Evolutionary conservation across 2,888 invertebrate genomes (phyloP).

Genomic region (Patella depressa): DNA sequence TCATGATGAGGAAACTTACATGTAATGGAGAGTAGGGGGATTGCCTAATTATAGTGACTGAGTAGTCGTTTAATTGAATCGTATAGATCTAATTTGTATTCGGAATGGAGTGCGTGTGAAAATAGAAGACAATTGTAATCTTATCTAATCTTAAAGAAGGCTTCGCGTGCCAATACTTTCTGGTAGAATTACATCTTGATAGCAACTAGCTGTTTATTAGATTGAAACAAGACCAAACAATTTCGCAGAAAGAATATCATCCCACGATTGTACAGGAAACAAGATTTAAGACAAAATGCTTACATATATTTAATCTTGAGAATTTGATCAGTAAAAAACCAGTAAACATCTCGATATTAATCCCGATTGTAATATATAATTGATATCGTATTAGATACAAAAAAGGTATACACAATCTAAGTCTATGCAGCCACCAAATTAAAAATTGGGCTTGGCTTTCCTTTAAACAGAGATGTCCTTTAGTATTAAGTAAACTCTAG

Average conservation of each 20-base stretch:
- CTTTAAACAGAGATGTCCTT: too few species aligned
- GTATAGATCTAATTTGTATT: neutral
- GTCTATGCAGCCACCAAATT: too few species aligned
- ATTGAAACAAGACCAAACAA: neutral
- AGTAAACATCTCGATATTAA: too few species aligned
- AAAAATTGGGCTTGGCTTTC: too few species aligned
- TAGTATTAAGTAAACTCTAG: too few species aligned
- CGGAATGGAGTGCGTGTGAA: neutral
- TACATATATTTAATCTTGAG: too few species aligned
- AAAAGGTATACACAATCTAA: too few species aligned
- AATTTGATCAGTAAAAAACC: too few species aligned
- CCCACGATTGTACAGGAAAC: too few species aligned
- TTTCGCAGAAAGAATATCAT: neutral
- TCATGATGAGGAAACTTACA: neutral
- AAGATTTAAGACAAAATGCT: too few species aligned
- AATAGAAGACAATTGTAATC: constrained; percentile 2
- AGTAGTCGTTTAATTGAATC: neutral
- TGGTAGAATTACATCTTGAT: neutral
- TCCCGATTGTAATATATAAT: too few species aligned
- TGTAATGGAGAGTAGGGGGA: neutral
- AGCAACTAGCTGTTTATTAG: neutral
- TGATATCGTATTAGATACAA: too few species aligned
- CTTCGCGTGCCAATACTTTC: neutral
- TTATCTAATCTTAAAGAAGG: neutral
- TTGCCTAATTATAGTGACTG: constrained; percentile 1